These are phyloP conservation scores for Drosophila paramelanica DNA, from an alignment of 2,888 invertebrate species.

Conservation along the genomic window DNA sequence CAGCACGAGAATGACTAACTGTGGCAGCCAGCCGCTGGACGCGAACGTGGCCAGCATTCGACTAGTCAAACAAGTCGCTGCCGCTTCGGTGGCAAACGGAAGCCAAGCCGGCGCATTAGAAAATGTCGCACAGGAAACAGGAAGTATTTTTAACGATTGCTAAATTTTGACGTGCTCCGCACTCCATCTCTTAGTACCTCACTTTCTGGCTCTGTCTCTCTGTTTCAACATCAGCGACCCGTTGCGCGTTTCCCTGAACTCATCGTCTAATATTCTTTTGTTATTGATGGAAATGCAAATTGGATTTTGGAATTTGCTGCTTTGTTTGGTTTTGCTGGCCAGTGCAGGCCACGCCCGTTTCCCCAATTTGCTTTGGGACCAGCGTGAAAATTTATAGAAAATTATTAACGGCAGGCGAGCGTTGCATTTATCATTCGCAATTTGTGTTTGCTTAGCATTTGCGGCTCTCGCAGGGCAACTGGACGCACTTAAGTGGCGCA, in stretches of 20 bases:
- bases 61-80: slow-evolving; percentile 29
- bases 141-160: slow-evolving; percentile 80
- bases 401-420: slow-evolving; percentile 70
- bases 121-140: slow-evolving; percentile 77
- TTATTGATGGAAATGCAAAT: slow-evolving; percentile 80
- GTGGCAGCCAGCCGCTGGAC: slow-evolving; percentile 69
- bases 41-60: slow-evolving; percentile 72
- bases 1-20: slow-evolving; percentile 76
- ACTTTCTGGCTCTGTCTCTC: no score
- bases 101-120: slow-evolving; percentile 69
- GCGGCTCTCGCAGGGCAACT: slow-evolving; percentile 13
- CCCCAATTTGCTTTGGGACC: slow-evolving; percentile 38
- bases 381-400: slow-evolving; percentile 58
- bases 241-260: slow-evolving; percentile 33
- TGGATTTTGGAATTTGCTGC: slow-evolving; percentile 68
- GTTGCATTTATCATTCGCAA: slow-evolving; percentile 69
- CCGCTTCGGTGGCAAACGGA: slow-evolving; percentile 39
- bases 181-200: no score
- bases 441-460: slow-evolving; percentile 53
- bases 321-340: slow-evolving; percentile 58
- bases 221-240: background rate
- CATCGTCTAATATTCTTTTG: slow-evolving; percentile 73
- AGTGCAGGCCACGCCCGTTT: slow-evolving; percentile 5
- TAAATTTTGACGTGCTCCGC: slow-evolving; percentile 70
- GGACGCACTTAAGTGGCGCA: background rate